Conservation (phyloP, 2,113 vertebrate species). For the Tursiops truncatus region DNA sequence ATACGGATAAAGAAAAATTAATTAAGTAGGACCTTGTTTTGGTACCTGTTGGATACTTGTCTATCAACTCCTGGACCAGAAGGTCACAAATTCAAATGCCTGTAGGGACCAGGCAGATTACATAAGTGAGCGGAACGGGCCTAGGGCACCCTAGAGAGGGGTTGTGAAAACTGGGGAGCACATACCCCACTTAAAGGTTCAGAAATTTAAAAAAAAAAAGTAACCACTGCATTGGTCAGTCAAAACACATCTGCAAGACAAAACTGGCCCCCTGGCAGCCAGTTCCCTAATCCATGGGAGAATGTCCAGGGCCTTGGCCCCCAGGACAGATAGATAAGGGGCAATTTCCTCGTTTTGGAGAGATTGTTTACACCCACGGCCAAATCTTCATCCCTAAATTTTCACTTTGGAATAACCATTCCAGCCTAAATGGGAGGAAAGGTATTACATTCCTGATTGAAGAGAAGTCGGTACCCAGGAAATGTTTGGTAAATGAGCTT, state of each 20-base stretch:
- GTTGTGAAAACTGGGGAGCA: not conserved
- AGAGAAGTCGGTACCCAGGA: not conserved
- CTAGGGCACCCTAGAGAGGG: not conserved
- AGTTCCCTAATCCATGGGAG: no score
- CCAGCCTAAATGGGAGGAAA: not conserved
- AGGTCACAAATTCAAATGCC: not conserved
- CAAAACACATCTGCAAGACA: not conserved
- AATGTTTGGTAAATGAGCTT: not conserved
- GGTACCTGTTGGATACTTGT: not conserved
- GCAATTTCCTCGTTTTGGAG: not conserved
- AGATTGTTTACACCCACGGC: not conserved
- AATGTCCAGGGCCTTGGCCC: not conserved
- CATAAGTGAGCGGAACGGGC: accelerated
- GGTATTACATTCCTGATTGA: not conserved
- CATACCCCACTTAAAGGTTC: not conserved
- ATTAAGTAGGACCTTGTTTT: not conserved
- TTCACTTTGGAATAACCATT: not conserved
- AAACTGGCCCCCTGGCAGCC: not conserved
- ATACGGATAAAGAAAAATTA: not conserved
- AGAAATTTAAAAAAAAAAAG: not conserved
- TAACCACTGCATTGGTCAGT: not conserved
- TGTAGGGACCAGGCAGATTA: not conserved
- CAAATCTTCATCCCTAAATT: not conserved
- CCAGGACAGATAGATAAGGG: not conserved
- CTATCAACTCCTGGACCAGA: not conserved